phyloP scores from a whole-genome alignment of 2,797 vertebrate species.

The Coranthus polyacanthus region DNA sequence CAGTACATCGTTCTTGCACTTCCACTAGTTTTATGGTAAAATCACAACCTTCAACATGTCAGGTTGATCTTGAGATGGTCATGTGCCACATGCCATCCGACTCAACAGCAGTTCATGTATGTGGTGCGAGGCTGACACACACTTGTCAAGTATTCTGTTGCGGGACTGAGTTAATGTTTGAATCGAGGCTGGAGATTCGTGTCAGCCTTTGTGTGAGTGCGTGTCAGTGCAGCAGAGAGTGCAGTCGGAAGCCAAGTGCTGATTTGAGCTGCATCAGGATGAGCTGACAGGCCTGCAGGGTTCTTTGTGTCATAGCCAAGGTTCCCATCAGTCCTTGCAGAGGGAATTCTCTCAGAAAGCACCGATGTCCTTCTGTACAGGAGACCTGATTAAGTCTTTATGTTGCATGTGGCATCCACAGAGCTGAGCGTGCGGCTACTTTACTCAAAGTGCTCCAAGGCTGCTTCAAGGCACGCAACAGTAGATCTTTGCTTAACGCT shows the following conservation, averaged over 20 bases:
- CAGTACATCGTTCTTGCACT: neutral
- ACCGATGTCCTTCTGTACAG: slow-evolving; percentile 42
- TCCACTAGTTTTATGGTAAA: slow-evolving; percentile 20
- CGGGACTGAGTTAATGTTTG: slow-evolving; percentile 62
- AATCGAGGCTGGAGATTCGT: slow-evolving; percentile 67
- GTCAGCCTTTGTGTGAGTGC: slow-evolving; percentile 63
- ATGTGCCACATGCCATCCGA: slow-evolving; percentile 26
- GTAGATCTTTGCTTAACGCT: slow-evolving; percentile 57
- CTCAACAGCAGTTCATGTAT: slow-evolving; percentile 34
- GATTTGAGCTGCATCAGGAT: slow-evolving; percentile 64
- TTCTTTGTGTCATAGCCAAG: slow-evolving; percentile 68
- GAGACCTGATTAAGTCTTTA: slow-evolving; percentile 74
- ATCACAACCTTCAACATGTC: slow-evolving; percentile 10
- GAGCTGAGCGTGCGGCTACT: slow-evolving; percentile 42
- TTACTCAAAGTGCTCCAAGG: slow-evolving; percentile 63
- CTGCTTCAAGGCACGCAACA: slow-evolving; percentile 56
- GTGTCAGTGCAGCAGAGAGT: slow-evolving; percentile 53
- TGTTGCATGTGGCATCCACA: slow-evolving; percentile 61
- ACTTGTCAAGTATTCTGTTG: slow-evolving; percentile 56
- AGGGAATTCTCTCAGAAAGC: slow-evolving; percentile 65
- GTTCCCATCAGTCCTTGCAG: slow-evolving; percentile 64
- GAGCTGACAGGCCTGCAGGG: slow-evolving; percentile 76
- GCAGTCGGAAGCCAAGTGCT: slow-evolving; percentile 58
- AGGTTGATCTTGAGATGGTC: slow-evolving; percentile 20
- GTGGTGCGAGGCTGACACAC: slow-evolving; percentile 26